A percentile compares a stretch with the other conserved stretches of the same genome.
Evolutionary conservation across 2,113 vertebrate species (phyloP).

Genomic region (Lepus europaeus): DNA sequence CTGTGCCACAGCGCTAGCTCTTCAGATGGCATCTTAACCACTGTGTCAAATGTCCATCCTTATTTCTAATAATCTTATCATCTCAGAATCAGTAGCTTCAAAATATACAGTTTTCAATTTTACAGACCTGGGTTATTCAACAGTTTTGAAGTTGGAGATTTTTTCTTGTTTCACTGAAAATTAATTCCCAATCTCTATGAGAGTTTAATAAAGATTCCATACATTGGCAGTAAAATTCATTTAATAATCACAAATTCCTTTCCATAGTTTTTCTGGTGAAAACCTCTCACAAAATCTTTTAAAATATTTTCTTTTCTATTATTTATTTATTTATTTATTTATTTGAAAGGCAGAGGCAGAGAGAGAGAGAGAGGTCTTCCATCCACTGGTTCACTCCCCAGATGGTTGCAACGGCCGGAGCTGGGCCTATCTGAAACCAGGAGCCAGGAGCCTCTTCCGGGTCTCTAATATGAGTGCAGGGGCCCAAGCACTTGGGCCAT

Average conservation of each 20-base stretch:
- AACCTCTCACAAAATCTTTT: constrained; percentile 21
- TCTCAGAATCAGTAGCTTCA: constrained; percentile 23
- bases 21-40: too few relatives aligned
- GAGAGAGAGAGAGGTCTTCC: too few relatives aligned
- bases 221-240: not conserved
- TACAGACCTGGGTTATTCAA: constrained; percentile 11
- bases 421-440: too few relatives aligned
- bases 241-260: constrained; percentile 46
- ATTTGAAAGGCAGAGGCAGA: too few relatives aligned
- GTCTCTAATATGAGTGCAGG: too few relatives aligned
- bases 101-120: constrained; percentile 6
- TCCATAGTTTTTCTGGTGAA: not conserved
- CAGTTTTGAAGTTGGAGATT: constrained; percentile 35
- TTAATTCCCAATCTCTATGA: not conserved
- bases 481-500: too few relatives aligned
- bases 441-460: too few relatives aligned
- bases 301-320: not conserved
- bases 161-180: constrained; percentile 47
- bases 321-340: too few relatives aligned
- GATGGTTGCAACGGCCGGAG: too few relatives aligned
- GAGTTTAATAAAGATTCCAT: not conserved
- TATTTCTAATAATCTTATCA: not conserved
- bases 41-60: too few relatives aligned
- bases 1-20: too few relatives aligned
- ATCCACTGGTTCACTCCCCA: too few relatives aligned